These are phyloP conservation scores for Paramormyrops hopkinsi DNA, from an alignment of 2,797 vertebrate genomes.

Conservation along the genomic window DNA sequence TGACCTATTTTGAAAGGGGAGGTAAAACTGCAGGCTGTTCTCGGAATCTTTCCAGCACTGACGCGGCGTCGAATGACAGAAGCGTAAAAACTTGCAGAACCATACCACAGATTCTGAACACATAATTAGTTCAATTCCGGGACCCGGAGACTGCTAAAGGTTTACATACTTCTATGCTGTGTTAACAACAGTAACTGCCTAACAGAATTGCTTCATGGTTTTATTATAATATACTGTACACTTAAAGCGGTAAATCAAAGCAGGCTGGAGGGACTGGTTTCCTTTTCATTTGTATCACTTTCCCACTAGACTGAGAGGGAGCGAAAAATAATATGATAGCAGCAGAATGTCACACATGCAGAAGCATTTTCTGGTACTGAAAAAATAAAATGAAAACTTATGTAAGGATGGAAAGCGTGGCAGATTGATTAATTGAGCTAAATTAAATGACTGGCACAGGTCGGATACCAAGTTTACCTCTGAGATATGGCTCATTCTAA, in stretches of 20 bases:
- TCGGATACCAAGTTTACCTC: slow-evolving; percentile 60
- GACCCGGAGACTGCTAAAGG: slow-evolving; percentile 47
- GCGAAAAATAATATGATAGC: background rate
- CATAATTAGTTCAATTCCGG: slow-evolving; percentile 63
- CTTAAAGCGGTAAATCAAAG: slow-evolving; percentile 16
- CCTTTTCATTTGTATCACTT: slow-evolving; percentile 6
- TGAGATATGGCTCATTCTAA: slow-evolving; percentile 61
- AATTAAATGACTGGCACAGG: slow-evolving; percentile 64
- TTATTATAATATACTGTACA: slow-evolving; percentile 25
- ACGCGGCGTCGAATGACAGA: slow-evolving; percentile 65
- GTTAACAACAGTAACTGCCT: slow-evolving; percentile 57
- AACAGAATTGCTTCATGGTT: slow-evolving; percentile 35
- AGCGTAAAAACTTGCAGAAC: slow-evolving; percentile 58
- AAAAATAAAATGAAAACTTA: slow-evolving; percentile 16
- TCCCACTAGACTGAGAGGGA: background rate
- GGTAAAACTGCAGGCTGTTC: slow-evolving; percentile 58
- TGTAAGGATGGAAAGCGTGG: slow-evolving; percentile 43
- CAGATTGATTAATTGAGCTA: slow-evolving; percentile 60
- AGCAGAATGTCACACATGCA: slow-evolving; percentile 9
- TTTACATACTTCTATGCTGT: slow-evolving; percentile 56
- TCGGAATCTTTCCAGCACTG: slow-evolving; percentile 63
- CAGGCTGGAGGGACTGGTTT: slow-evolving; percentile 16
- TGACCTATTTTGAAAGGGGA: slow-evolving; percentile 61
- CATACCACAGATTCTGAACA: slow-evolving; percentile 61
- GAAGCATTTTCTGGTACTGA: slow-evolving; percentile 7